Base-by-base conservation (phyloP, 2,113 vertebrate species). In the Cyprinodon brontotheroides region DNA sequence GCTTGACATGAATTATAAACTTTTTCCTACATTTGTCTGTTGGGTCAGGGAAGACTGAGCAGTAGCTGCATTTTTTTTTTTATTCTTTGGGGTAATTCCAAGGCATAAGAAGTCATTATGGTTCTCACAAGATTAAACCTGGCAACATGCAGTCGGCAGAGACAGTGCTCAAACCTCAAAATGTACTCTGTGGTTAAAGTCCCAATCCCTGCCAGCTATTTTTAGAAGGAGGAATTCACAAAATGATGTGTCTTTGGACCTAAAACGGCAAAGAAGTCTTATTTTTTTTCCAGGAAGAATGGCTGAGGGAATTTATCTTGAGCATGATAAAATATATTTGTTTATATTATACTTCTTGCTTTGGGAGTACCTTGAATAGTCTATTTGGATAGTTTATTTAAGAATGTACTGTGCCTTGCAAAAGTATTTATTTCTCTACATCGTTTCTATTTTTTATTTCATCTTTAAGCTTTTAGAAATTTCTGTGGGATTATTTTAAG, bases 161-260 rank as follows among this genome's bases (percentile, higher is more conserved):
- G 80, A 89, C 88, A 83, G 79, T 78, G 50, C 75, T 78, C 78
- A 83, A 72, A 89, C 90, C 90, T 92, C 89, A 91, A 88, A 91
- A 90, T 92, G 88, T 90, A 78, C 87, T 89, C 81, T 85, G 89
- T 88, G 92, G 90, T 90, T 82, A 37, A 85, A 90, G 85, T 84
- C 84, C 82, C 79, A 90, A 82, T 82, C 81, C 87, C 83, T 43
- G 64, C 60, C 76, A 62, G 83, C 77, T 92, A 91, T 92, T 92
- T 92, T 91, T 93, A 91, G 91, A 88, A 82, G 68, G 67, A 92
- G 87, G 82, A 90, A 91, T 90, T 90, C 82, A 85, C 78, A 68
- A 91, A 92, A 92, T 87, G 67, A 84, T 89, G 89, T 71, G 62
- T 90, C 78, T 86, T 90, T 90, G 87, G 89, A 87, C 72, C 29